These are phyloP conservation scores for Podarcis raffonei DNA, from an alignment of 2,113 vertebrate species.

Conservation along the genomic window DNA sequence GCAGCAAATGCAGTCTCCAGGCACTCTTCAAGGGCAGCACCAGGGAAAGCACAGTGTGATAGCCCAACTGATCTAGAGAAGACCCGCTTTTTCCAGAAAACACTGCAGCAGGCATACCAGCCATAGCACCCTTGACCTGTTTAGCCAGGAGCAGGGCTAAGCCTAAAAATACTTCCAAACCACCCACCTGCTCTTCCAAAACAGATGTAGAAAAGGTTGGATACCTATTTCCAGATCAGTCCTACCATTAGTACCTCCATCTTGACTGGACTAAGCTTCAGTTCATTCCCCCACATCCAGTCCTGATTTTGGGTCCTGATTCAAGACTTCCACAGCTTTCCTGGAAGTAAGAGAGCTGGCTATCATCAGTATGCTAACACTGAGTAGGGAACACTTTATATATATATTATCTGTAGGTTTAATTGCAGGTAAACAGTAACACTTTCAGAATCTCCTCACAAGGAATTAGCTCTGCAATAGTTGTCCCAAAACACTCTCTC, in stretches of 20 bases:
- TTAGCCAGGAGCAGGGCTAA: neutral
- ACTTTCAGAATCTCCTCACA: neutral
- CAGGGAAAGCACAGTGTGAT: neutral
- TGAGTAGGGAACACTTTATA: too few species aligned
- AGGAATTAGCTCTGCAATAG: neutral
- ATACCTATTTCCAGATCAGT: neutral
- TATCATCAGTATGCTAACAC: too few species aligned
- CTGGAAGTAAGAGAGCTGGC: neutral
- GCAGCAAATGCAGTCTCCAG: neutral
- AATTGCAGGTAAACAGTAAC: neutral
- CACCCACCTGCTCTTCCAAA: neutral
- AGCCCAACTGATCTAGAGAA: neutral
- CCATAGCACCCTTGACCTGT: neutral
- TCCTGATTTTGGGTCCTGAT: too few species aligned
- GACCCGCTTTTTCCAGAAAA: neutral
- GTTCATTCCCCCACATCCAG: neutral
- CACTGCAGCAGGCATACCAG: neutral
- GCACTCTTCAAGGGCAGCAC: neutral
- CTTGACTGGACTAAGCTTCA: neutral
- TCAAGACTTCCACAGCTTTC: neutral
- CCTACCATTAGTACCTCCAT: neutral
- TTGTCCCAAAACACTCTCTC: too few species aligned
- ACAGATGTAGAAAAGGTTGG: neutral
- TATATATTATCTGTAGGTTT: neutral
- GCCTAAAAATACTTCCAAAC: neutral